Evolutionary conservation across 2,797 vertebrate genomes (phyloP).

Genomic region (Pygocentrus nattereri): DNA sequence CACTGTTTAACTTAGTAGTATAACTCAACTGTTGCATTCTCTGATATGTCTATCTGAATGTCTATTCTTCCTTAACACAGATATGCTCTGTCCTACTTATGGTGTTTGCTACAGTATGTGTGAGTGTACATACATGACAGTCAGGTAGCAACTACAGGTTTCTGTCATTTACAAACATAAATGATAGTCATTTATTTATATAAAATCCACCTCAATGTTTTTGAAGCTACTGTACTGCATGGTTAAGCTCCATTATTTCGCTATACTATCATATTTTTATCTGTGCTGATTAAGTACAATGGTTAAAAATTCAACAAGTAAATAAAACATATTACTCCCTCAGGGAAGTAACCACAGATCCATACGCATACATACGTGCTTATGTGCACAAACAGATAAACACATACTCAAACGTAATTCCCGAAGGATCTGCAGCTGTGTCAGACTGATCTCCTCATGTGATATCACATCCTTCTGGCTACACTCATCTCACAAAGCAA

Average conservation of each 20-base stretch:
- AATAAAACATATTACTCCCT: background rate
- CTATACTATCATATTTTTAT: background rate
- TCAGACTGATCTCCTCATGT: background rate
- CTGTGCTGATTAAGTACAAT: background rate
- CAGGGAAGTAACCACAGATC: no score
- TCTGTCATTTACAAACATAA: background rate
- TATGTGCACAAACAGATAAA: background rate
- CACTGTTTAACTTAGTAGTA: no score
- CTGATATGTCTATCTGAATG: background rate
- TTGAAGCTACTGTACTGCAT: background rate
- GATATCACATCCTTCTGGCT: background rate
- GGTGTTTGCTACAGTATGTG: no score
- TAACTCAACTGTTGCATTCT: background rate
- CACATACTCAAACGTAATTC: background rate
- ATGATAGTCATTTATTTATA: no score
- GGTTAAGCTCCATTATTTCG: background rate
- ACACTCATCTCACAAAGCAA: conserved; percentile 3
- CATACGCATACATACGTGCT: background rate
- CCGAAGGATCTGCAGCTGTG: conserved; percentile 2
- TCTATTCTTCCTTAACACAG: background rate
- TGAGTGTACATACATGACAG: background rate
- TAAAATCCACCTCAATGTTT: no score
- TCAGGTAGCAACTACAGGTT: background rate
- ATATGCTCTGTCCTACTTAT: background rate
- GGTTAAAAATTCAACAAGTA: no score